Percentiles rank a stretch among this genome's conserved stretches.
Conservation (phyloP, 2,888 invertebrate species). For the Pristionchus entomophagus region DNA sequence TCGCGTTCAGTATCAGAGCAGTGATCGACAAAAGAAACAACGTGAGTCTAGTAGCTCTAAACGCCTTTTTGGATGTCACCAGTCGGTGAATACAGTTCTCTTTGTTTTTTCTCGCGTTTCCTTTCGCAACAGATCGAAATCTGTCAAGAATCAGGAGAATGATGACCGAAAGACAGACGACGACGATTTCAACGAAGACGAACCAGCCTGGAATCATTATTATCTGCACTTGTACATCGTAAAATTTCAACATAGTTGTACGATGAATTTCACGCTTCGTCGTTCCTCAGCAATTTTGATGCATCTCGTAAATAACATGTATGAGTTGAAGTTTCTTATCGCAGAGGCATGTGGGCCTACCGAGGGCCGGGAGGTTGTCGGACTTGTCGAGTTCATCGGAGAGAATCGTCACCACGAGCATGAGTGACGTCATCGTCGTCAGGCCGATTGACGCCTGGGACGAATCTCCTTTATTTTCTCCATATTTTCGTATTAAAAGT, state of each 20-base stretch:
- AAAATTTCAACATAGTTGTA: too few species aligned
- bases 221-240: too few species aligned
- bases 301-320: too few species aligned
- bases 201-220: background rate
- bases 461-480: background rate
- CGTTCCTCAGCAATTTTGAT: too few species aligned
- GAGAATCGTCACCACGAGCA: background rate
- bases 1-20: background rate
- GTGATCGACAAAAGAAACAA: background rate
- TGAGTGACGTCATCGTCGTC: background rate
- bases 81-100: background rate
- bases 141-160: background rate
- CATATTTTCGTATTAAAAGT: too few species aligned
- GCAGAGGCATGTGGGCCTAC: too few species aligned
- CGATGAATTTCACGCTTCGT: too few species aligned
- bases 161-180: background rate
- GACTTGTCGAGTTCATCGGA: background rate
- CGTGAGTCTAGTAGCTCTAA: background rate
- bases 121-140: background rate
- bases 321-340: too few species aligned
- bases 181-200: background rate
- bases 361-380: background rate
- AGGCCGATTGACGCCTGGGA: background rate
- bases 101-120: background rate
- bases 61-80: background rate